These are phyloP conservation scores for Lordiphosa mommai DNA, from an alignment of 1,140 invertebrate species.

Conservation along the genomic window DNA sequence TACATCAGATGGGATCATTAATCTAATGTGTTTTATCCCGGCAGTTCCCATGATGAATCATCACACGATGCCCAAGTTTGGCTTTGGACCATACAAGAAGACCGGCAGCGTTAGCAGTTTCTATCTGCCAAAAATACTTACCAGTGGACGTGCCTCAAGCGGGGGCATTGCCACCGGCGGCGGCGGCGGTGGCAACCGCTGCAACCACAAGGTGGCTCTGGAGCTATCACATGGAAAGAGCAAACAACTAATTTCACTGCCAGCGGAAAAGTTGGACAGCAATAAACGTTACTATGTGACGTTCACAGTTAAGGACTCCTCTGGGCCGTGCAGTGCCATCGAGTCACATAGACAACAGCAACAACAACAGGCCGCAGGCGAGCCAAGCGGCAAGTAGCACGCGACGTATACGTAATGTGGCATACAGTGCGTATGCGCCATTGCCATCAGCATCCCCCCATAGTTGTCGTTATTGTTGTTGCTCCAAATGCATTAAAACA, in stretches of 20 bases:
- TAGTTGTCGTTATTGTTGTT: slow-evolving; percentile 21
- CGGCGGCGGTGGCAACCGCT: slow-evolving; percentile 21
- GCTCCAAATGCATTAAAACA: slow-evolving; percentile 75
- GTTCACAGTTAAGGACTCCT: slow-evolving; percentile 89
- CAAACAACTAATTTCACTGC: slow-evolving; percentile 90
- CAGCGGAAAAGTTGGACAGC: slow-evolving; percentile 90
- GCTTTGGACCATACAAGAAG: slow-evolving; percentile 79
- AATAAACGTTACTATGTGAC: slow-evolving; percentile 94
- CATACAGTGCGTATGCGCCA: slow-evolving; percentile 25
- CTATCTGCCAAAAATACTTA: slow-evolving; percentile 79
- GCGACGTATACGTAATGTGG: slow-evolving; percentile 54
- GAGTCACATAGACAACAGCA: slow-evolving; percentile 38
- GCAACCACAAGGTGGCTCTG: slow-evolving; percentile 83
- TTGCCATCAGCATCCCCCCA: slow-evolving; percentile 17
- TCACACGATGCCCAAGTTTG: slow-evolving; percentile 86
- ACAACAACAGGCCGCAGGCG: slow-evolving; percentile 29
- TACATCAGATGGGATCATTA: slow-evolving; percentile 38
- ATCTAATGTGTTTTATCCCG: slow-evolving; percentile 61
- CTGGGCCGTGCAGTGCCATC: slow-evolving; percentile 30
- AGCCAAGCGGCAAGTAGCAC: slow-evolving; percentile 48
- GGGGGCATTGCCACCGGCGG: slow-evolving; percentile 27
- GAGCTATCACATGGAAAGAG: slow-evolving; percentile 90
- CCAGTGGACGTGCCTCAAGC: slow-evolving; percentile 55
- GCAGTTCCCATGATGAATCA: slow-evolving; percentile 87
- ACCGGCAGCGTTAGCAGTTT: slow-evolving; percentile 79